phyloP scores from a whole-genome alignment of 2,888 invertebrate species.

The Hoplodrina blanda region DNA sequence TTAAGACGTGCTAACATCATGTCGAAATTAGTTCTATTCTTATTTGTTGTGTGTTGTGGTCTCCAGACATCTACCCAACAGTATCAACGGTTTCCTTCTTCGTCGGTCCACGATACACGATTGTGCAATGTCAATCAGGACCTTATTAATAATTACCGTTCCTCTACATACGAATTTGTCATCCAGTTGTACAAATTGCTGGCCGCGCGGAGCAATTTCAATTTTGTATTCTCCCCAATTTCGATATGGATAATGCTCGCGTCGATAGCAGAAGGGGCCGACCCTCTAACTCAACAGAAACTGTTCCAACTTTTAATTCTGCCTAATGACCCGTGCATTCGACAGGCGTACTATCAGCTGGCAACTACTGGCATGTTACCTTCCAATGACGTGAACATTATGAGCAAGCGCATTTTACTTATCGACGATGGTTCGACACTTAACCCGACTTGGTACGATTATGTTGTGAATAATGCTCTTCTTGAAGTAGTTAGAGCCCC shows the following conservation, averaged over 20 bases:
- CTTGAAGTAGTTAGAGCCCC: conserved; percentile 50
- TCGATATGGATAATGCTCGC: conserved; percentile 55
- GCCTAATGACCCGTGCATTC: conserved; percentile 58
- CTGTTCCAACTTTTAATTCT: conserved; percentile 58
- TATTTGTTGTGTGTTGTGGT: conserved; percentile 19
- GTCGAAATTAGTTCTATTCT: conserved; percentile 3
- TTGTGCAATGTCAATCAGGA: conserved; percentile 24
- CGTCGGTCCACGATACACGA: background rate
- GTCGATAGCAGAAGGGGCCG: conserved; percentile 58
- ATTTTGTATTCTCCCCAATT: conserved; percentile 46
- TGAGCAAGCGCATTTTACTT: conserved; percentile 55
- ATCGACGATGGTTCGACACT: conserved; percentile 57
- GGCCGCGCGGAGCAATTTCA: conserved; percentile 17
- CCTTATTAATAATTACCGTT: conserved; percentile 13
- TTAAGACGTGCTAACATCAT: conserved; percentile 40
- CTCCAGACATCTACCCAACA: conserved; percentile 34
- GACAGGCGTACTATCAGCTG: conserved; percentile 59
- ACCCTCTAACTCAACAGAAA: conserved; percentile 47
- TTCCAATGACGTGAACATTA: conserved; percentile 48
- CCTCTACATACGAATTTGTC: conserved; percentile 32
- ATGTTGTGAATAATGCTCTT: conserved; percentile 42
- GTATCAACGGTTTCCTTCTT: background rate
- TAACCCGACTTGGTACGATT: conserved; percentile 57
- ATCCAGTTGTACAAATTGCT: conserved; percentile 11
- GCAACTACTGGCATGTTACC: conserved; percentile 33